A percentile compares a stretch with the other conserved stretches of the same genome.
These are phyloP conservation scores for Furcifer pardalis DNA, from an alignment of 2,797 vertebrate genomes.

Conservation along the genomic window DNA sequence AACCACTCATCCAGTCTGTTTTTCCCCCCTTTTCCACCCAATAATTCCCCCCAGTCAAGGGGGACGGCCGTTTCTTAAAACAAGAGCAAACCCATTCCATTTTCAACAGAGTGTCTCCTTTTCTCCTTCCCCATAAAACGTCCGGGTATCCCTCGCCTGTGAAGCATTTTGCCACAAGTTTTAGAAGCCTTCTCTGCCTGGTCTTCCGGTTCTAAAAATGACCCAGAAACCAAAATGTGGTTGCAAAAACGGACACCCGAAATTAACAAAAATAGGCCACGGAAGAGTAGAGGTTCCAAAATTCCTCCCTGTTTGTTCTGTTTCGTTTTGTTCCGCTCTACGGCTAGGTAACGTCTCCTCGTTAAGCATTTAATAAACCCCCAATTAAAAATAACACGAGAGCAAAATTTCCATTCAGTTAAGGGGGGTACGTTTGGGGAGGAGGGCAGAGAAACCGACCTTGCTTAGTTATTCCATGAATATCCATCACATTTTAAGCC, in stretches of 20 bases:
- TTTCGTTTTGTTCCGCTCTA: neutral
- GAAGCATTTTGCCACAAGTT: neutral
- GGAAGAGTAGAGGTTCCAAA: neutral
- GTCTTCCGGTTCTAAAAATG: neutral
- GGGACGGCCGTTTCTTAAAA: no score
- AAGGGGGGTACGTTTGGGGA: neutral
- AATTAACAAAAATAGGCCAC: neutral
- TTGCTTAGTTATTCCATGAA: neutral
- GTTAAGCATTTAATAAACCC: neutral
- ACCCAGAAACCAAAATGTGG: neutral
- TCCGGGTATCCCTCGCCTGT: no score
- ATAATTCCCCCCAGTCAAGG: neutral
- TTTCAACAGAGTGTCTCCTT: no score
- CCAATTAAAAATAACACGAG: neutral
- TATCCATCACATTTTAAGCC: neutral
- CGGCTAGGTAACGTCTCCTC: neutral
- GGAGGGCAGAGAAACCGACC: neutral
- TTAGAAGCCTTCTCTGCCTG: neutral
- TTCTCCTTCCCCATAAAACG: neutral
- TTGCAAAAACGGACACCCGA: neutral
- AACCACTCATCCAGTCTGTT: neutral
- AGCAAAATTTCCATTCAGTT: neutral
- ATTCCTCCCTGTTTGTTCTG: neutral
- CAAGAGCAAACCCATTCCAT: no score
- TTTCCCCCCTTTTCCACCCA: no score